Base-by-base conservation (phyloP, 2,797 vertebrate species). In the Discoglossus pictus region DNA sequence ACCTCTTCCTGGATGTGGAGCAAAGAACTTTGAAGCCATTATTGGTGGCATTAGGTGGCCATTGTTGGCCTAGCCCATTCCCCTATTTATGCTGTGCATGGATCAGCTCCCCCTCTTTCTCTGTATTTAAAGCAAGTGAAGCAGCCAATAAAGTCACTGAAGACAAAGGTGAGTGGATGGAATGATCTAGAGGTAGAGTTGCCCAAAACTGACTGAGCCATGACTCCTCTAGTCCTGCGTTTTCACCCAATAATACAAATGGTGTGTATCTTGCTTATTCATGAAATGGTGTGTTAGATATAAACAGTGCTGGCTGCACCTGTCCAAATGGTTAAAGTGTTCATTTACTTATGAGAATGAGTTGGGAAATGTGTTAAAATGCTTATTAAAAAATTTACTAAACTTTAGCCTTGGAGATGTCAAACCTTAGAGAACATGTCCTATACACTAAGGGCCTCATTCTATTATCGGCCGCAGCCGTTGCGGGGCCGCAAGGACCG, bases 31-130 rank as follows among this genome's bases (percentile, higher is more conserved):
- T 31, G 27, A 31, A 31, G 8, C 27, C 27, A 31, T 31, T 31
- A 31, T 16, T 7, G 27, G 2, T 51, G 24, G 24, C 24, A 51
- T 7, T 16, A 8, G 13, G 24, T 24, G 21, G 25, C 12, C 24
- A 51, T 7, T 2, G 15, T 15, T 13, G n/a, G 9, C 12, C 3
- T 51, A 10, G 24, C 24, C 48, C 48, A 51, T 31, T 25, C 16
- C 31, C 54, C 20, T 58, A 42, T 10, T 27, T 31, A 24, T 48
- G 6, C 24, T 36, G 50, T 44, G 40, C 46, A 44, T 44, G 68
- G 61, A 38, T 64, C 68, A 71, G 68, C 68, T 71, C 61, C 68
- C 53, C 53, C 53, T 64, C 61, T 44, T 10, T 42, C 18, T 40
- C 10, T 42, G 7, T 20, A 5, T 40, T 55, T 20, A 20, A 69